These are phyloP conservation scores for Adelognathus sp. DNA, from an alignment of 2,888 invertebrate species.

Conservation along the genomic window DNA sequence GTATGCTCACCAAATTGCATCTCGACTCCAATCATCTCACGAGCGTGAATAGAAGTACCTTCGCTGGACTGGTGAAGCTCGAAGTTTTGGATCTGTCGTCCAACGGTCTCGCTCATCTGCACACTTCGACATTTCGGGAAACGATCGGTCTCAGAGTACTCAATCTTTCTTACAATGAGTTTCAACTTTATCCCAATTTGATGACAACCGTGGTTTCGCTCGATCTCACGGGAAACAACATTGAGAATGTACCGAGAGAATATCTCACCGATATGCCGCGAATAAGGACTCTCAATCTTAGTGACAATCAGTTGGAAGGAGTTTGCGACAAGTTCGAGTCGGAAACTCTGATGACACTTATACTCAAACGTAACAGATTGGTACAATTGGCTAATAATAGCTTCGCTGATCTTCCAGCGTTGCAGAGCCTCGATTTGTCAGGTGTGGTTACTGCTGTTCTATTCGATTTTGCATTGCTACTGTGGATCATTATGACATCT, in stretches of 20 bases:
- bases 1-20: slow-evolving; percentile 84
- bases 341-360: slow-evolving; percentile 84
- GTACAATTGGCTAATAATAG: slow-evolving; percentile 85
- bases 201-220: slow-evolving; percentile 63
- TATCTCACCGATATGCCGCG: slow-evolving; percentile 81
- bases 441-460: slow-evolving; percentile 60
- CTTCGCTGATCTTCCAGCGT: slow-evolving; percentile 84
- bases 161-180: slow-evolving; percentile 83
- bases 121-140: slow-evolving; percentile 84
- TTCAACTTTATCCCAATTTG: slow-evolving; percentile 67
- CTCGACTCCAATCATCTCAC: slow-evolving; percentile 87
- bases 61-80: slow-evolving; percentile 84
- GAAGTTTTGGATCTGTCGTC: slow-evolving; percentile 87
- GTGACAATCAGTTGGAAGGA: slow-evolving; percentile 85
- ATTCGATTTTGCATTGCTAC: too few species aligned
- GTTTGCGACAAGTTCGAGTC: slow-evolving; percentile 86
- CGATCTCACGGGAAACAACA: slow-evolving; percentile 72
- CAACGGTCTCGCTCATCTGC: slow-evolving; percentile 85
- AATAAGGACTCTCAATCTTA: slow-evolving; percentile 85
- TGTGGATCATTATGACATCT: slow-evolving; percentile 1
- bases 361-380: slow-evolving; percentile 84
- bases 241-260: slow-evolving; percentile 62
- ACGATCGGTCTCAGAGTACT: slow-evolving; percentile 85
- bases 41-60: slow-evolving; percentile 84
- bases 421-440: slow-evolving; percentile 85